These are phyloP conservation scores for Graptemys geographica DNA, from an alignment of 2,797 vertebrate species.

Conservation along the genomic window DNA sequence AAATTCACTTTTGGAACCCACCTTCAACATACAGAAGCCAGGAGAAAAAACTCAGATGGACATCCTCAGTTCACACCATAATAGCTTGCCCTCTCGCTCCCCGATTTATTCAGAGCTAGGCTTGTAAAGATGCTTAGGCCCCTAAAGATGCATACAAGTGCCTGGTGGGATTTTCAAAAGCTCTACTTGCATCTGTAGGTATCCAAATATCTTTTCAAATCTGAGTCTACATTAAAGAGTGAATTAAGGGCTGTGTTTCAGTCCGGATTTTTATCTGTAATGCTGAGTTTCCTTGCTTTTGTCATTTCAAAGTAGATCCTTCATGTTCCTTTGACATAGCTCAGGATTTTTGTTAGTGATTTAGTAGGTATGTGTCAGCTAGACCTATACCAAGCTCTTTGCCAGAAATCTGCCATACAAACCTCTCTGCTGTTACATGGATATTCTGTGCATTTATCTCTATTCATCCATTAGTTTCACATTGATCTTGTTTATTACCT, in stretches of 20 bases:
- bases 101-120: not conserved
- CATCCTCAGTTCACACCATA: not conserved
- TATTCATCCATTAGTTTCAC: slow-evolving; percentile 35
- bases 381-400: not conserved
- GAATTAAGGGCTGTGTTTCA: not conserved
- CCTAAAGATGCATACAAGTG: not conserved
- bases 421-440: not conserved
- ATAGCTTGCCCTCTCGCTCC: not conserved
- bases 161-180: not conserved
- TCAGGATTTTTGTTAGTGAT: not conserved
- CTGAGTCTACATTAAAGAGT: accelerated
- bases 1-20: not conserved
- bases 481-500: slow-evolving; percentile 62
- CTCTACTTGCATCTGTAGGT: accelerated
- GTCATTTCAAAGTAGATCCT: not conserved
- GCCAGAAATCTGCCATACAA: slow-evolving; percentile 12
- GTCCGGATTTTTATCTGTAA: not conserved
- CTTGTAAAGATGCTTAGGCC: not conserved
- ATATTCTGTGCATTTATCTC: slow-evolving; percentile 16
- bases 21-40: not conserved
- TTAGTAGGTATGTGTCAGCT: slow-evolving; percentile 21
- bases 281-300: not conserved
- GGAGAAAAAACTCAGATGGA: not conserved
- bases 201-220: not conserved
- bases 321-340: not conserved